Percentiles rank a stretch among this genome's conserved stretches.
Conservation (phyloP, 1,140 invertebrate species). For the Calliopsis andreniformis region DNA sequence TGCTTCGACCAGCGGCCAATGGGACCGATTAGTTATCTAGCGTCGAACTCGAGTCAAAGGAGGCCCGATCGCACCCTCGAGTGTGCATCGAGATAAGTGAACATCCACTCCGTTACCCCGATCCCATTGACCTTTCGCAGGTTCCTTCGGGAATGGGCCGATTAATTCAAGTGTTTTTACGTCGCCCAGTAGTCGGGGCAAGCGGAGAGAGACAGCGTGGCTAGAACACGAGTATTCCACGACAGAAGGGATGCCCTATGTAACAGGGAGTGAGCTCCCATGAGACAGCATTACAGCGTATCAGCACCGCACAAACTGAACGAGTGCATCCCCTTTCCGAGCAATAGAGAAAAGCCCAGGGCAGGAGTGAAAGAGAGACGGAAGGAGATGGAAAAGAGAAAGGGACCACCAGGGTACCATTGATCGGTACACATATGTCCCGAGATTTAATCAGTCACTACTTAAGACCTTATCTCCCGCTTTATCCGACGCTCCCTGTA, state of each 20-base stretch:
- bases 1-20: slow-evolving; percentile 34
- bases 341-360: slow-evolving; percentile 48
- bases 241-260: slow-evolving; percentile 40
- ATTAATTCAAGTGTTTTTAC: slow-evolving; percentile 72
- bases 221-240: slow-evolving; percentile 50
- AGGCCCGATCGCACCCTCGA: slow-evolving; percentile 10
- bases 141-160: slow-evolving; percentile 66
- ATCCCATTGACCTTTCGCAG: slow-evolving; percentile 70
- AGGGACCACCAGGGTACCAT: slow-evolving; percentile 63
- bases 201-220: not conserved
- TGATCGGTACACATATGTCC: slow-evolving; percentile 80
- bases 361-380: not conserved
- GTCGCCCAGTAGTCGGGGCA: slow-evolving; percentile 42
- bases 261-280: slow-evolving; percentile 66
- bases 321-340: slow-evolving; percentile 67
- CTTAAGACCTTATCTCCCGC: slow-evolving; percentile 77
- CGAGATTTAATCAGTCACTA: slow-evolving; percentile 81
- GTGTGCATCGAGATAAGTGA: slow-evolving; percentile 61
- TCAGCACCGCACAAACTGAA: slow-evolving; percentile 79
- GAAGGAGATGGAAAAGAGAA: slow-evolving; percentile 46
- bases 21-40: slow-evolving; percentile 57
- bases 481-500: slow-evolving; percentile 64
- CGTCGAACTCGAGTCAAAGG: not conserved
- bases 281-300: slow-evolving; percentile 78
- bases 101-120: slow-evolving; percentile 41